These are phyloP conservation scores for Notarius quadriscutis DNA, from an alignment of 2,113 vertebrate species.

Conservation along the genomic window DNA sequence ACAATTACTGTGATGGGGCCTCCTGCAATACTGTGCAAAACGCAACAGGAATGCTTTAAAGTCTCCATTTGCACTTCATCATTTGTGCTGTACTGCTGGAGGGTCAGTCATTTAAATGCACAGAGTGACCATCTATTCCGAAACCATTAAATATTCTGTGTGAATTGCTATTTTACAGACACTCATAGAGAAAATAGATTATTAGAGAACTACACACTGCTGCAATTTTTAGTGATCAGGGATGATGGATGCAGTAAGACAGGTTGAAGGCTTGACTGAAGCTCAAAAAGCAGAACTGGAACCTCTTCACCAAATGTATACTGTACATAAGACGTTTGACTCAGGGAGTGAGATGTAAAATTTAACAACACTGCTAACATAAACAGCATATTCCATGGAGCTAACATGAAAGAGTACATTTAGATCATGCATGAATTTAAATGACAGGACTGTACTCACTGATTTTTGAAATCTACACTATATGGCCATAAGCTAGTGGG, in stretches of 20 bases:
- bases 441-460: neutral
- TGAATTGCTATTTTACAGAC: constrained; percentile 18
- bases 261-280: neutral
- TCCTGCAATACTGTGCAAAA: neutral
- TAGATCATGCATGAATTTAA: neutral
- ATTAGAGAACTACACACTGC: constrained; percentile 7
- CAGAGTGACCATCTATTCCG: constrained; percentile 14
- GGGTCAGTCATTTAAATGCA: constrained; percentile 30
- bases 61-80: constrained; percentile 16
- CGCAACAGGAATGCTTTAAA: constrained; percentile 10
- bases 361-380: neutral
- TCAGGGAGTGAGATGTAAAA: neutral
- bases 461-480: neutral
- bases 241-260: neutral
- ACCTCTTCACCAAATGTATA: neutral
- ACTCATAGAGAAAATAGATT: constrained; percentile 14
- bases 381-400: neutral
- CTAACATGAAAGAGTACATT: neutral
- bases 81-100: constrained; percentile 7
- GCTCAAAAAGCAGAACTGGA: neutral
- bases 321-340: neutral
- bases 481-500: neutral
- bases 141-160: constrained; percentile 30
- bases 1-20: constrained; percentile 16
- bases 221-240: constrained; percentile 8